Base-by-base conservation (phyloP, 2,113 vertebrate genomes). In the Anguilla japonica region DNA sequence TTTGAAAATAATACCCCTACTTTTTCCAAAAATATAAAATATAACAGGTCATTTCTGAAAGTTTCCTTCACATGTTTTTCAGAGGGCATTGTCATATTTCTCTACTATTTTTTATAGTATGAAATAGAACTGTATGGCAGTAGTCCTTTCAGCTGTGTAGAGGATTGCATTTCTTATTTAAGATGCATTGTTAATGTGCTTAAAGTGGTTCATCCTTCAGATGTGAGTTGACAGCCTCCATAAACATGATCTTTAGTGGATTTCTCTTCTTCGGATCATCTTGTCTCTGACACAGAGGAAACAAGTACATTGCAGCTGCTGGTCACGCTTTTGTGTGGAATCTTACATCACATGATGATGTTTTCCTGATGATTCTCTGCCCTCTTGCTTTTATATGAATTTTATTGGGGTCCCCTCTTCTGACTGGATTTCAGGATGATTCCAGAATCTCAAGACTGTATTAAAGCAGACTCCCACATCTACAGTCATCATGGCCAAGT, bases 161-260 rank as follows among this genome's bases (percentile, higher is more conserved):
- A 15, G 79, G 40, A 11, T 16, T 39, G 29, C 39, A 79, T 41
- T 79, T 79, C 78, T 18, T 40, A 79, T 79, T 79, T 79, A 79
- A 40, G 78, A 79, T n/a, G 26, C 78, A 79, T 71, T 71, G 39
- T 81, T 40, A 29, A 81, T 81, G 79, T 81, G 39, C 79, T 81
- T 40, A 22, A 81, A 81, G 79, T 79, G 60, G 41, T 85, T 85
- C 43, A 18, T 79, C 41, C 46, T 85, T 60, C 83, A 84, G 67
- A 78, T 75, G 63, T 20, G 78, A 40, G 13, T 14, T 40, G 78
- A 41, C 29, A 79, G 78, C 78, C 78, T 40, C 29, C 22, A 41
- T 11, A 79, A 79, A 79, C 63, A 71, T 7, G 16, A 78, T 78
- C 29, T 78, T 53, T 78, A 26, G 63, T 39, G 15, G 83, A 20